phyloP scores from a whole-genome alignment of 1,140 invertebrate species.

The Eciton burchellii region DNA sequence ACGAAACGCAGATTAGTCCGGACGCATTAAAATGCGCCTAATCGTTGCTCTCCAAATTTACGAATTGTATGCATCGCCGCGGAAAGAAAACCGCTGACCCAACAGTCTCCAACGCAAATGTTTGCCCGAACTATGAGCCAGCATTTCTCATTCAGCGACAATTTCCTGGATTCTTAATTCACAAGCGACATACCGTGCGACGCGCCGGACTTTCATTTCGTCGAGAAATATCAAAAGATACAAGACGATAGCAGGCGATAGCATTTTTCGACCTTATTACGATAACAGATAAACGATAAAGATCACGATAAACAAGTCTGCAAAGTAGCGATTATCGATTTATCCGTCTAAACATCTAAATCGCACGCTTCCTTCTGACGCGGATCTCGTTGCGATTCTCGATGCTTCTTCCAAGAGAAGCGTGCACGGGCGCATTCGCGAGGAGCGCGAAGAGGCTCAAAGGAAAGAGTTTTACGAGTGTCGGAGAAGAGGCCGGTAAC shows the following conservation, averaged over 20 bases:
- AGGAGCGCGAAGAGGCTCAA: constrained; percentile 15
- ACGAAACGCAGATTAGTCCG: constrained; percentile 18
- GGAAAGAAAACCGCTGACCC: constrained; percentile 1
- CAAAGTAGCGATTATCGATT: background rate
- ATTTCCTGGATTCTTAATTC: background rate
- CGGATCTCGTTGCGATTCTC: background rate
- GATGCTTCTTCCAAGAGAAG: background rate
- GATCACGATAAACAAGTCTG: background rate
- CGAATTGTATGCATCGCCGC: background rate
- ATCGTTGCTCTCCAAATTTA: background rate
- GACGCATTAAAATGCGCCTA: constrained; percentile 34
- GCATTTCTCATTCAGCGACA: background rate
- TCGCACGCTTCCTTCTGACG: background rate
- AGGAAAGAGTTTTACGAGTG: constrained; percentile 66
- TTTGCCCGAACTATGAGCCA: too few species aligned
- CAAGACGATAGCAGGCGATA: too few species aligned
- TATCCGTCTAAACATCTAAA: too few species aligned
- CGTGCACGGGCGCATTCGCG: constrained; percentile 21
- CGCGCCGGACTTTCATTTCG: too few species aligned
- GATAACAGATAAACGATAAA: background rate
- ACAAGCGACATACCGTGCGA: too few species aligned
- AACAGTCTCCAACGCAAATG: constrained; percentile 9
- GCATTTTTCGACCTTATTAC: background rate
- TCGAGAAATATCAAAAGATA: too few species aligned
- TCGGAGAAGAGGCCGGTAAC: constrained; percentile 71